Evolutionary conservation across 53 echinoderm and acorn worm species (phyloP), one percentile per base, ranked within the genome.

Genomic region (Echinometra lucunter): DNA sequence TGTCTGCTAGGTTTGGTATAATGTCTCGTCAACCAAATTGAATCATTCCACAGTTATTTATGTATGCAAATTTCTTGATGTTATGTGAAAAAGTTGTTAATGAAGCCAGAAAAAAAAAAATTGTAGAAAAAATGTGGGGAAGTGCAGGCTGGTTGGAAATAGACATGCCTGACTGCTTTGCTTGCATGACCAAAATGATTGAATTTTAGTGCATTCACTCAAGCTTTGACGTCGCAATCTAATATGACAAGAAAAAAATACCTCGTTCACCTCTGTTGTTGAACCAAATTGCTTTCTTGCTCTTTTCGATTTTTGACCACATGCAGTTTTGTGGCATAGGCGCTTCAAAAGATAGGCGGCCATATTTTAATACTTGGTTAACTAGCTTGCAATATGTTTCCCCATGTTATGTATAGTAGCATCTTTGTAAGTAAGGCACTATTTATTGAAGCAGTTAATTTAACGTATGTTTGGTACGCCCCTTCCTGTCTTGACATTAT

Each of bases 81-180:
- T 85, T 21, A 85, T 78, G n/a, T 85, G 49, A 45, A 47, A 44
- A 82, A 85, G 9, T 47, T 37, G 49, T 47, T 28, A 49, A 85
- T 85, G 45, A 49, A 85, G 28, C 85, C n/a, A n/a, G n/a, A n/a
- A 15, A 82, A 44, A 82, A 58, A 85, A 47, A 85, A 58, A 37
- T 57, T 63, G 34, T 57, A 23, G 57, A 89, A 19, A 45, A 38
- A 57, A 89, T 89, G 58, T 57, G 57, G 89, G 57, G 89, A 89
- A 60, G 60, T 89, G 89, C 89, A 89, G 89, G 89, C 58, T 89
- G 60, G 89, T 89, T 89, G 60, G 89, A 89, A 89, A 89, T 37
- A 58, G 89, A 89, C 89, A 89, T 89, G 89, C 89, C 89, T 89
- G 89, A 89, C 60, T 60, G 60, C 60, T 89, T 15, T 17, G 89